phyloP scores from a whole-genome alignment of 2,888 invertebrate species.

The Epinotia demarniana region DNA sequence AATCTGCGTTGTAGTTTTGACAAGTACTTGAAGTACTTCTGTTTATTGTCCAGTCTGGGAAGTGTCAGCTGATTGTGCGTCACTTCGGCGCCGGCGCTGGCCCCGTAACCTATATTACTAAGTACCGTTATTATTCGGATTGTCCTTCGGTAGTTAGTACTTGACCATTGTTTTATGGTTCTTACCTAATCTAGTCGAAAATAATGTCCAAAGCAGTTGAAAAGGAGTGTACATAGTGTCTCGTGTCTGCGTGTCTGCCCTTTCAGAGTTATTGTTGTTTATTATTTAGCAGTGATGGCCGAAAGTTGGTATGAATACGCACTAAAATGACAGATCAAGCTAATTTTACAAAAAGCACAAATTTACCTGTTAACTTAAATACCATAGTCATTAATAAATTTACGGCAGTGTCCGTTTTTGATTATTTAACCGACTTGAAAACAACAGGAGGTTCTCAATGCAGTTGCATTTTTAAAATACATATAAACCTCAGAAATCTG shows the following conservation, averaged over 20 bases:
- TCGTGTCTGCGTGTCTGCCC: neutral
- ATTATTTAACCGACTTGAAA: too few relatives aligned
- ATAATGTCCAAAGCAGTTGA: neutral
- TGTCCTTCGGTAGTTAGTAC: constrained; percentile 21
- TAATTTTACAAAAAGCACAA: too few relatives aligned
- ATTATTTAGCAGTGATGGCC: too few relatives aligned
- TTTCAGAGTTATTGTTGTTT: too few relatives aligned
- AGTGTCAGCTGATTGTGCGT: neutral
- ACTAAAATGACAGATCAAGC: too few relatives aligned
- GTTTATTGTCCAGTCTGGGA: neutral
- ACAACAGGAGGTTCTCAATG: too few relatives aligned
- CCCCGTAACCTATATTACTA: constrained; percentile 31
- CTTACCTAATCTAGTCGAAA: constrained; percentile 25
- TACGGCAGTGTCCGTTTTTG: too few relatives aligned
- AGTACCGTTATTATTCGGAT: constrained; percentile 10
- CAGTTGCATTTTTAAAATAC: too few relatives aligned
- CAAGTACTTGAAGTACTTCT: neutral
- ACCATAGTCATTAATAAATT: too few relatives aligned
- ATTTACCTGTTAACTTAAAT: too few relatives aligned
- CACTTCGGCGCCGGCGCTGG: constrained; percentile 6
- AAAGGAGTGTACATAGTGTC: neutral
- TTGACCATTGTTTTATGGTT: constrained; percentile 30
- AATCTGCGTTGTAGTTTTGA: neutral
- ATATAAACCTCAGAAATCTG: too few relatives aligned
- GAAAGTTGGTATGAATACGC: too few relatives aligned